phyloP scores from a whole-genome alignment of 2,888 invertebrate species.

The Heliconius ethilla region DNA sequence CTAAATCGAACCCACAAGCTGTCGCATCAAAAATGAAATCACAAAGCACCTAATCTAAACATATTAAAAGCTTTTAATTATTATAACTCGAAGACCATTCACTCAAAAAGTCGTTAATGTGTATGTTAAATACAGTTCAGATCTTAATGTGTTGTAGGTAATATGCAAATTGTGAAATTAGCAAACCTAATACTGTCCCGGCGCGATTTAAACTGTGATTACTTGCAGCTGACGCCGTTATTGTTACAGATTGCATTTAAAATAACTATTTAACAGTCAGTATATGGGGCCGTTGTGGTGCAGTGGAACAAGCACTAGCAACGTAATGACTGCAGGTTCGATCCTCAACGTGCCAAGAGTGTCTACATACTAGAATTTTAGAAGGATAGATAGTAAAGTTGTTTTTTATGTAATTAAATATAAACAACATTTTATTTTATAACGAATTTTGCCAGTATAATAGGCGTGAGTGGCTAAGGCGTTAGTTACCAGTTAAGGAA shows the following conservation, averaged over 20 bases:
- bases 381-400: too few relatives aligned
- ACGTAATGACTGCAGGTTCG: neutral
- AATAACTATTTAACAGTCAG: conserved; percentile 40
- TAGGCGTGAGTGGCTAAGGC: too few relatives aligned
- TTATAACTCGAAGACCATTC: conserved; percentile 14
- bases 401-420: too few relatives aligned
- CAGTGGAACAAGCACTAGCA: neutral
- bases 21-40: neutral
- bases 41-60: neutral
- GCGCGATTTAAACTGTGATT: conserved; percentile 51
- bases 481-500: too few relatives aligned
- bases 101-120: conserved; percentile 34
- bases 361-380: too few relatives aligned
- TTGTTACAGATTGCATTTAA: conserved; percentile 49
- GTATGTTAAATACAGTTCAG: conserved; percentile 39
- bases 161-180: conserved; percentile 49
- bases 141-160: conserved; percentile 37
- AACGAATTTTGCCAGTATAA: too few relatives aligned
- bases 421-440: too few relatives aligned
- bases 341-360: neutral
- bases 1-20: neutral
- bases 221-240: conserved; percentile 51
- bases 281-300: neutral
- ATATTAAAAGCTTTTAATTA: neutral
- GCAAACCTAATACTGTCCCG: conserved; percentile 50